A percentile compares a stretch with the other conserved stretches of the same genome.
Conservation (phyloP, 2,888 invertebrate species). For the Drosophila siamana region DNA sequence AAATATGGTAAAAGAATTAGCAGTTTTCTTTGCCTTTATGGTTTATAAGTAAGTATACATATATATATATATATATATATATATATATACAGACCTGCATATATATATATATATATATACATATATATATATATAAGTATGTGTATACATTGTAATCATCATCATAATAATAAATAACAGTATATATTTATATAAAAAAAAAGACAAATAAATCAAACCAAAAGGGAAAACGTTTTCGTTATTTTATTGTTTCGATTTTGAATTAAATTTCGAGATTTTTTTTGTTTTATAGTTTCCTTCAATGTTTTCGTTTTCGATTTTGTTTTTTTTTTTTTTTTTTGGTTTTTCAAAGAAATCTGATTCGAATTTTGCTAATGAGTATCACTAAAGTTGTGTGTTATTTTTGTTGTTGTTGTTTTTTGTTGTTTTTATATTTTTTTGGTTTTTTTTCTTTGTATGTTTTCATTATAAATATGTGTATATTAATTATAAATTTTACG, state of each 20-base stretch:
- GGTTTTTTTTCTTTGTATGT: conserved; percentile 17
- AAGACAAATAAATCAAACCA: conserved; percentile 29
- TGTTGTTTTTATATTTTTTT: conserved; percentile 22
- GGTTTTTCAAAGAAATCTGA: conserved; percentile 67
- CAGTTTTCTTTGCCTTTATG: conserved; percentile 21
- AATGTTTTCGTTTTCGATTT: conserved; percentile 2
- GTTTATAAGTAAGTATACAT: conserved; percentile 35
- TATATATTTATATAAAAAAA: conserved; percentile 58
- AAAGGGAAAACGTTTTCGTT: conserved; percentile 36
- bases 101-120: conserved; percentile 26
- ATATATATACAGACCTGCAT: too few relatives aligned
- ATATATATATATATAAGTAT: conserved; percentile 26
- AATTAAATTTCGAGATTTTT: conserved; percentile 34
- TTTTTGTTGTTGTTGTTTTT: conserved; percentile 35
- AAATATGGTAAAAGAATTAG: conserved; percentile 54
- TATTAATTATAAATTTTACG: conserved; percentile 35
- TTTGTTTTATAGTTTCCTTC: conserved; percentile 8
- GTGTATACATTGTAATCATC: conserved; percentile 54
- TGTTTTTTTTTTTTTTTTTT: conserved; percentile 41
- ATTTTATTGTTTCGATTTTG: conserved; percentile 18
- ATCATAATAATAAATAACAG: conserved; percentile 57
- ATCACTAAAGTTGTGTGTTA: conserved; percentile 70
- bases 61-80: conserved; percentile 26
- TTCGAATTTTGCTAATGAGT: conserved; percentile 71
- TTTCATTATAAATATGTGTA: conserved; percentile 21